Evolutionary conservation across 35 echinoderm and acorn worm genomes (phyloP), one percentile per base, ranked within the genome.

Genomic region (Strongylocentrotus purpuratus): DNA sequence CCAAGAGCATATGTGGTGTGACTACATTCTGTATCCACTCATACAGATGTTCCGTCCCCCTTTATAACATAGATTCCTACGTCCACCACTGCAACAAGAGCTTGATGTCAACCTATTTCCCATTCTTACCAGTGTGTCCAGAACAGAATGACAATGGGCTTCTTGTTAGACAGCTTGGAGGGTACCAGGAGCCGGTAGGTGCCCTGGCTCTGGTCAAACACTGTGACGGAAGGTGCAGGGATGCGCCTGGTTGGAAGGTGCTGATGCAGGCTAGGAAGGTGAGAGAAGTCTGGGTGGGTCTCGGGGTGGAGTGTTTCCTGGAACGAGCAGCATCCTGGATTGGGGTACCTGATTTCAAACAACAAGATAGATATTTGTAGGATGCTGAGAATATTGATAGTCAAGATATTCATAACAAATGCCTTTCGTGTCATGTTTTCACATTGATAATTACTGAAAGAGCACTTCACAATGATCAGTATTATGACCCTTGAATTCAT

Each of bases 111-210:
- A 78, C 5, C 0, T n/a, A 5, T 78, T n/a, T n/a, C 5, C 15
- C 4, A 41, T 61, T 33, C 92, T 96, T 85, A 99, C 98, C 98
- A 99, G 86, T 95, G 91, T 33, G 96, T 99, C 98, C 98, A 99
- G 88, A 99, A 99, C 18, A 99, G 92, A 4, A 99, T 94, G 18
- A 99, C 18, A 14, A 95, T 97, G 48, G 98, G 98, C 35, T 94
- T 97, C 92, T 89, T 96, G 85, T 98, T 98, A 14, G 97, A 96
- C 3, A 99, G 94, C 91, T 97, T 97, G 92, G 95, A 95, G 25
- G 98, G 98, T 13, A 99, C 92, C 4, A 99, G 92, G 17, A 99
- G 94, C 46, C 95, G 86, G 28, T 46, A 88, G 25, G 96, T 92
- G n/a, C 92, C 71, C 85, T 99, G 94, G 95, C 89, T 96, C 28